Evolutionary conservation across 2,888 invertebrate species (phyloP), one percentile per base, ranked within the genome.

Genomic region (Galeopsomyia nigrocyanea): DNA sequence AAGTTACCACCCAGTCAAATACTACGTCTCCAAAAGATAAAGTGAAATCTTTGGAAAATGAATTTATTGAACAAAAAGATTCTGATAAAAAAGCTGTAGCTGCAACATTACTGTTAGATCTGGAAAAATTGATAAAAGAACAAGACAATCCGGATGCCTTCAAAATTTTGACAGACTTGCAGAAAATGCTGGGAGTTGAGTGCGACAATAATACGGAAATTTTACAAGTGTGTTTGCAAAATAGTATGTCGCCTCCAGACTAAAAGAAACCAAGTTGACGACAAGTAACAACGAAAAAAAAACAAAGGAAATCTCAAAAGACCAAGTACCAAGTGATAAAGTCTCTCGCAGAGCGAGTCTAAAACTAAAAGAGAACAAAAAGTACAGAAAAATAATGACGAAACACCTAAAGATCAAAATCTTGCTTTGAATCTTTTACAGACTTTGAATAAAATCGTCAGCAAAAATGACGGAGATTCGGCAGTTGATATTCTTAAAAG

Each of bases 141-240:
- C 82, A 85, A 62, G 77, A 79, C 63, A 86, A 85, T 77, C 73
- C 79, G 0, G 77, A 83, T 57, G 83, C 82, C 5, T 77, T 76
- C 53, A 79, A 81, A 70, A 76, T 86, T 46, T 71, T 86, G 46
- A 76, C 80, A 64, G 82, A 83, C 77, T 78, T 86, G 61, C 83
- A 84, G 56, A 81, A 79, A 68, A 78, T 75, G 13, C 77, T 86
- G 55, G 84, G 84, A 10, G 67, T 85, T 2, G 79, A 83, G 31
- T 82, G 76, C 68, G 75, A 79, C 17, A 82, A 76, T 69, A 84
- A 85, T 75, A 77, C 80, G 10, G 80, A 85, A 74, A 77, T 84
- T 67, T 77, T 85, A 57, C 72, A 77, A 17, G 76, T 78, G 6
- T 83, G 74, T 71, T 69, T 82, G 22, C 77, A 78, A 73, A 19